Base-by-base conservation (phyloP, 1,140 invertebrate species). In the Drosophila virilis region DNA sequence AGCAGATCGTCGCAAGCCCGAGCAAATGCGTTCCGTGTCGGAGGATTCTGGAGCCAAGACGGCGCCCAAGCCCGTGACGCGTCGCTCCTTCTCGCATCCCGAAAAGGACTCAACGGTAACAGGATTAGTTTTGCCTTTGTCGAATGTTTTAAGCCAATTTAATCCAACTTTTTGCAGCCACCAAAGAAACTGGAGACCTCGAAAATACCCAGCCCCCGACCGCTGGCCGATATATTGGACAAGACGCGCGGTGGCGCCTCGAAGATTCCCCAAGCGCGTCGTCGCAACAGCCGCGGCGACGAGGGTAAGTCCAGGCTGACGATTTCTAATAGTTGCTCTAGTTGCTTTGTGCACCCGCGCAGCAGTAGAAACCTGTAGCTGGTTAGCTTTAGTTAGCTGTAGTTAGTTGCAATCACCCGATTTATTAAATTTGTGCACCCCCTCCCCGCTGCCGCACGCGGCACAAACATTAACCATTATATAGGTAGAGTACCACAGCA, bases 11-110 rank as follows among this genome's bases (percentile, higher is more conserved):
- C 81, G 86, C 0, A 92, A 92, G 62, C 91, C 92, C 0, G 92
- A 92, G 52, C 84, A 91, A 35, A 92, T 92, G 92, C 90, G 92
- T 9, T 92, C 92, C 6, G 81, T 92, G n/a, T 92, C 92, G 0
- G 92, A 92, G 46, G 92, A 92, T 38, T 91, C 90, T 8, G 91
- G 90, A 1, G 82, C 90, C 1, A 91, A 91, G 48, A 74, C 90
- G 2, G 74, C 79, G 8, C 84, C 84, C 5, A 92, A 92, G 45
- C 91, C 91, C 1, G 88, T 92, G 0, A 91, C 91, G 2, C 68
- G 92, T 15, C 76, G 92, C 32, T 92, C 92, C 33, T 80, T 92
- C 9, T 92, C 92, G 13, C 92, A 92, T 60, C 92, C 92, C 15
- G 92, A 92, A 78, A 92, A 92, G 43, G 91, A 92, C 28, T 90